Evolutionary conservation across 2,113 vertebrate genomes (phyloP).

Genomic region (Gracilinanus agilis): DNA sequence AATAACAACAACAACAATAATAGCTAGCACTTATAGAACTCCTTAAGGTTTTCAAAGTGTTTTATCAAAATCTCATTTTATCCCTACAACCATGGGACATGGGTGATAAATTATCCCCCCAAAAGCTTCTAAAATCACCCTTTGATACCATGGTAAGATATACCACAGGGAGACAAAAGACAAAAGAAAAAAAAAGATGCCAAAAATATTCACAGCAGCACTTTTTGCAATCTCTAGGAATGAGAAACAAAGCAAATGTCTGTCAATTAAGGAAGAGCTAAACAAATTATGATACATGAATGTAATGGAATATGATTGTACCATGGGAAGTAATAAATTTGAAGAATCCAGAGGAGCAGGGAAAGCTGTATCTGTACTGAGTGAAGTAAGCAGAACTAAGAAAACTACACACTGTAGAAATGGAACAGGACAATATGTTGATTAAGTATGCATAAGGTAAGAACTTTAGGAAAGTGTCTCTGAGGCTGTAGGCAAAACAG

Average conservation of each 20-base stretch:
- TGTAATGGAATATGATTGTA: not conserved
- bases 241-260: not conserved
- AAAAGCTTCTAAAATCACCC: not conserved
- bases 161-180: not conserved
- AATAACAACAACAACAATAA: not conserved
- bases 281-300: not conserved
- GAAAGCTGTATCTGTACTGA: not conserved
- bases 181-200: not conserved
- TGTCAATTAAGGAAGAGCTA: not conserved
- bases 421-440: too few species aligned
- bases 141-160: not conserved
- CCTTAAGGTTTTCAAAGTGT: not conserved
- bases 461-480: too few species aligned
- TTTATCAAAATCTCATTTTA: constrained; percentile 7
- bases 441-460: too few species aligned
- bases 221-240: not conserved
- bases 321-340: not conserved
- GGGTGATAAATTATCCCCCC: not conserved
- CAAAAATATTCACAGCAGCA: not conserved
- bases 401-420: not conserved
- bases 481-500: too few species aligned
- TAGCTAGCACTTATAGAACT: not conserved
- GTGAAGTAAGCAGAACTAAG: not conserved
- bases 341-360: not conserved
- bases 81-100: not conserved